Base-by-base conservation (phyloP, 53 echinoderm and acorn worm genomes). In the Antedon mediterranea region DNA sequence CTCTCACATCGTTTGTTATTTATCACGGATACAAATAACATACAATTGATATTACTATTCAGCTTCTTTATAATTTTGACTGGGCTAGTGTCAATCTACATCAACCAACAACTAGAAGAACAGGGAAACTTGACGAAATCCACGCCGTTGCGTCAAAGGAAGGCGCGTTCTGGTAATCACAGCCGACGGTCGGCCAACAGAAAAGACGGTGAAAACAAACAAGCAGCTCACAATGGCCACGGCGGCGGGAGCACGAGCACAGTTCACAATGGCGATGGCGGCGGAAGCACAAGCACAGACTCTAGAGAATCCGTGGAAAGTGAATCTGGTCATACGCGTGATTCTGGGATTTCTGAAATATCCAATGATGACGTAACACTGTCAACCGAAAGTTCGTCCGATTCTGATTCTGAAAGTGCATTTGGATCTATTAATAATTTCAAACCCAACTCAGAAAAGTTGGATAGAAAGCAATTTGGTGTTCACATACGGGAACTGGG, bases 11-110 rank as follows among this genome's bases (percentile, higher is more conserved):
- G n/a, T n/a, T n/a, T n/a, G n/a, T n/a, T n/a, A n/a, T n/a, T n/a
- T n/a, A n/a, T n/a, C n/a, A n/a, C n/a, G 76, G 77, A 30, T 28
- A 77, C 33, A 37, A 1, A 34, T 0, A 26, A 26, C 34, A 30
- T 18, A 18, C n/a, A n/a, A n/a, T n/a, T n/a, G n/a, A 28, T 27
- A 8, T 72, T 81, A 31, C 7, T 7, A 32, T 80, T 15, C 82
- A 98, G 98, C 81, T 98, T 98, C 78, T 98, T 89, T 84, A 98
- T 98, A 30, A 92, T 90, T 43, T 83, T 98, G 32, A 85, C 88
- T 23, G 98, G 98, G 4, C 57, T 85, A 29, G 98, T 98, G 8
- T 97, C 98, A 43, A 88, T 98, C 74, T 93, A 93, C 82, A 98
- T 98, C 80, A 94, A 94, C 84, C 94, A 94, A 70, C 85, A 91